Evolutionary conservation across 2,888 invertebrate genomes (phyloP).

Genomic region (Nowickia ferox): DNA sequence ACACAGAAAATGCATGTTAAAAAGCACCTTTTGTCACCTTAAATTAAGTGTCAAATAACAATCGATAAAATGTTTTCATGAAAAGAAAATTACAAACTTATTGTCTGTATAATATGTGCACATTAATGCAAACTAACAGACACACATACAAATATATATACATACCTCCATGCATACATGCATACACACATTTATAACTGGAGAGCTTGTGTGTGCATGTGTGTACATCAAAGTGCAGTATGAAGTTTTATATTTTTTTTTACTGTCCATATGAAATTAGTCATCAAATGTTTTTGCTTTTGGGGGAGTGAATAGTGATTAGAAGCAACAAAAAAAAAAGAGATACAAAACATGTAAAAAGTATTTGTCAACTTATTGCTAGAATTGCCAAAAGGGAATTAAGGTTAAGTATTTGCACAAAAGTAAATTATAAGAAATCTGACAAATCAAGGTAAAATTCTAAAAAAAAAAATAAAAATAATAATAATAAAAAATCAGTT

Average conservation of each 20-base stretch:
- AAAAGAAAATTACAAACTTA: constrained; percentile 52
- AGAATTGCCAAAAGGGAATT: constrained; percentile 53
- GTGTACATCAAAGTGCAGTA: background rate
- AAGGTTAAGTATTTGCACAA: constrained; percentile 63
- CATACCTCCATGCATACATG: background rate
- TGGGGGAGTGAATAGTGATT: constrained; percentile 41
- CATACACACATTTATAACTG: background rate
- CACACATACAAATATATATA: constrained; percentile 9
- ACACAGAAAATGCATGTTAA: constrained; percentile 72
- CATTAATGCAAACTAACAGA: no score
- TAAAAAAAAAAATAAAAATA: background rate
- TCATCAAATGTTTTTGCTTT: constrained; percentile 45
- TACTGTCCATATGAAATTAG: constrained; percentile 50
- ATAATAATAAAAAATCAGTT: constrained; percentile 5
- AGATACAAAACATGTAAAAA: constrained; percentile 39
- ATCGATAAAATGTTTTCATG: constrained; percentile 72
- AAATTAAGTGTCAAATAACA: constrained; percentile 83
- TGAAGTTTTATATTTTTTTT: constrained; percentile 12
- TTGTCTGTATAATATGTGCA: constrained; percentile 7
- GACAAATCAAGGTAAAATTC: constrained; percentile 59
- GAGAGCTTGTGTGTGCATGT: background rate
- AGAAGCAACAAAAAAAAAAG: constrained; percentile 25
- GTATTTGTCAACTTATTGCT: constrained; percentile 63
- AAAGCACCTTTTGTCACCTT: constrained; percentile 74
- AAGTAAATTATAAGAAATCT: constrained; percentile 43